Evolutionary conservation across 2,888 invertebrate genomes (phyloP).

Genomic region (Iselma pallidipennis): DNA sequence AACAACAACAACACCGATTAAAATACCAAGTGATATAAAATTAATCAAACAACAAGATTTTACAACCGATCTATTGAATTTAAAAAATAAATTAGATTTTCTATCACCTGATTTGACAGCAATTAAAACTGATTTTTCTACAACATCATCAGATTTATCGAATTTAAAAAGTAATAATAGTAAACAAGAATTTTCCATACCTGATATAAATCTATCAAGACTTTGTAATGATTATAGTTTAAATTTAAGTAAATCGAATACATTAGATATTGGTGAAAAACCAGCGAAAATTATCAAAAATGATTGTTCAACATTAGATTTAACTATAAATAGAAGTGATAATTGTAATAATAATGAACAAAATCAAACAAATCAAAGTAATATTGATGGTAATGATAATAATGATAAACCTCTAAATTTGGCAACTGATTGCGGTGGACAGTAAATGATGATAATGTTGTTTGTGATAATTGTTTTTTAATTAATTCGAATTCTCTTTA

Average conservation of each 20-base stretch:
- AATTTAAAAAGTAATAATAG: slow-evolving; percentile 34
- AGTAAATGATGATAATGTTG: too few species aligned
- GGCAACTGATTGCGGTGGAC: slow-evolving; percentile 16
- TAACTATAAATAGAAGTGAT: slow-evolving; percentile 52
- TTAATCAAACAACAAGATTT: slow-evolving; percentile 59
- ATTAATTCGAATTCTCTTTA: too few species aligned
- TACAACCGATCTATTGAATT: slow-evolving; percentile 52
- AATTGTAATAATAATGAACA: slow-evolving; percentile 29
- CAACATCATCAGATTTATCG: slow-evolving; percentile 43
- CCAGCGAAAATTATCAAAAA: slow-evolving; percentile 64
- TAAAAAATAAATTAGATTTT: slow-evolving; percentile 59
- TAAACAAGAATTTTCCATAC: slow-evolving; percentile 46
- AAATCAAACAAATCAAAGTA: slow-evolving; percentile 13
- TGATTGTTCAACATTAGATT: slow-evolving; percentile 58
- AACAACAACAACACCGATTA: too few species aligned
- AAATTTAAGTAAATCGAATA: slow-evolving; percentile 45
- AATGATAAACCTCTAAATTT: slow-evolving; percentile 38
- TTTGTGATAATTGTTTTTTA: too few species aligned
- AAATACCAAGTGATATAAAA: slow-evolving; percentile 51
- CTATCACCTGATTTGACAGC: slow-evolving; percentile 53
- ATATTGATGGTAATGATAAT: slow-evolving; percentile 10
- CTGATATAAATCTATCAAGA: slow-evolving; percentile 57
- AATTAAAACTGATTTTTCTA: slow-evolving; percentile 36
- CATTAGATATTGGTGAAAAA: slow-evolving; percentile 52
- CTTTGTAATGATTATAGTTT: slow-evolving; percentile 47